Percentiles rank a stretch among this genome's conserved stretches.
Evolutionary conservation across 1,140 invertebrate species (phyloP).

Genomic region (Drosophila subpulchrella): DNA sequence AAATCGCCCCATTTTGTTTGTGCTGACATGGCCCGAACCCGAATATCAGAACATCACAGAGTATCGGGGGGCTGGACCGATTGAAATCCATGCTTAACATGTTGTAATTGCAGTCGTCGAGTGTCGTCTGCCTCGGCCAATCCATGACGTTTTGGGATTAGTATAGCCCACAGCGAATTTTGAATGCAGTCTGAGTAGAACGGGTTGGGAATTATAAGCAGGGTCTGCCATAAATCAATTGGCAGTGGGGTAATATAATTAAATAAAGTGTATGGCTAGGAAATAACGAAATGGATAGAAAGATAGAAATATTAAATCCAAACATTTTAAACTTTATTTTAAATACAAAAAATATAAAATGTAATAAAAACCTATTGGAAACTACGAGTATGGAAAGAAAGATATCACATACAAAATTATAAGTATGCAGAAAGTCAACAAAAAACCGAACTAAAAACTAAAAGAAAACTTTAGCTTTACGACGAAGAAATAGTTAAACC

Average conservation of each 20-base stretch:
- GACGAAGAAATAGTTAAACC: background rate
- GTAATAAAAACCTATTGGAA: background rate
- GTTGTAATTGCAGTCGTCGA: constrained; percentile 60
- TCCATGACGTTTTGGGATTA: constrained; percentile 31
- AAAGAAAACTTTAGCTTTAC: background rate
- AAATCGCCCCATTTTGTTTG: constrained; percentile 15
- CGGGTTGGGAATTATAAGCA: constrained; percentile 26
- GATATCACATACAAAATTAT: background rate
- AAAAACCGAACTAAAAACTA: background rate
- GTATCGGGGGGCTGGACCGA: constrained; percentile 9
- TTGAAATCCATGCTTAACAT: constrained; percentile 57
- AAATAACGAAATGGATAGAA: background rate
- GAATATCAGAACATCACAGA: background rate
- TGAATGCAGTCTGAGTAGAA: background rate
- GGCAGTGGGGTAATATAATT: background rate
- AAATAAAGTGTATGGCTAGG: background rate
- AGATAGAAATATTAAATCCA: background rate
- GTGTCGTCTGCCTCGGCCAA: constrained; percentile 20
- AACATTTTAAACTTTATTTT: background rate
- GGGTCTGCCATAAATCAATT: constrained; percentile 2
- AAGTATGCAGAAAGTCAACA: background rate
- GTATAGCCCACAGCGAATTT: background rate
- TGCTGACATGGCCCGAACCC: constrained; percentile 36
- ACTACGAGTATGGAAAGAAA: background rate
- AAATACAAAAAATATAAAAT: no score